phyloP scores from a whole-genome alignment of 2,113 vertebrate species.

The Hiodon tergisus region DNA sequence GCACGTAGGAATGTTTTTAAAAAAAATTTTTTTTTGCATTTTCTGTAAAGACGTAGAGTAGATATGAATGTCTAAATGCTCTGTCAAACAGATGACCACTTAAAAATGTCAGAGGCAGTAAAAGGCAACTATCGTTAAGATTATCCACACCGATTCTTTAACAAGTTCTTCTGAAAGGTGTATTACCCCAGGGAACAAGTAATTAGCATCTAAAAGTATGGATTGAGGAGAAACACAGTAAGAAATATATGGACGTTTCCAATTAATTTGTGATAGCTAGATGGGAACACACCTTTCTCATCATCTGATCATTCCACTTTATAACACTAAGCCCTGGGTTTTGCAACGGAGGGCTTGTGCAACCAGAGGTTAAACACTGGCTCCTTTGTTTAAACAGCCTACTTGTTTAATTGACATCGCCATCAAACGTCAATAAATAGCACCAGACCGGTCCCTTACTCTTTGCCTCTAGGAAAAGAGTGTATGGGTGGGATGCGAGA shows the following conservation, averaged over 20 bases:
- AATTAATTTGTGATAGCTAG: too few relatives aligned
- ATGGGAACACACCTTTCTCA: slow-evolving; percentile 15
- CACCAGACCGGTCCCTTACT: background rate
- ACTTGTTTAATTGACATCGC: slow-evolving; percentile 17
- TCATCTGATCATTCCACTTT: background rate
- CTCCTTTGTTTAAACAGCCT: slow-evolving; percentile 6
- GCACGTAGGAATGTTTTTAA: background rate
- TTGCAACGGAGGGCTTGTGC: background rate
- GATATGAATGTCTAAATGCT: background rate
- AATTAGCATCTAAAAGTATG: too few relatives aligned
- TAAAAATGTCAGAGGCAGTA: background rate
- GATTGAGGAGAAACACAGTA: too few relatives aligned
- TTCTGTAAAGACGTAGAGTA: background rate
- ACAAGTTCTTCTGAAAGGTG: too few relatives aligned
- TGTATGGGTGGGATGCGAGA: slow-evolving; percentile 8
- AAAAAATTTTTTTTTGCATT: background rate
- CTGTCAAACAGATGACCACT: background rate
- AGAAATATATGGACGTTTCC: too few relatives aligned
- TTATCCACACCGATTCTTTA: too few relatives aligned
- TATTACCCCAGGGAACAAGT: too few relatives aligned
- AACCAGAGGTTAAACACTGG: background rate
- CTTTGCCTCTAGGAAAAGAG: background rate
- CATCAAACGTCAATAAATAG: slow-evolving; percentile 15
- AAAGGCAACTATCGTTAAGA: too few relatives aligned
- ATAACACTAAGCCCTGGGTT: background rate